Conservation (phyloP, 1,140 invertebrate genomes). For the Neuroterus valhalla region DNA sequence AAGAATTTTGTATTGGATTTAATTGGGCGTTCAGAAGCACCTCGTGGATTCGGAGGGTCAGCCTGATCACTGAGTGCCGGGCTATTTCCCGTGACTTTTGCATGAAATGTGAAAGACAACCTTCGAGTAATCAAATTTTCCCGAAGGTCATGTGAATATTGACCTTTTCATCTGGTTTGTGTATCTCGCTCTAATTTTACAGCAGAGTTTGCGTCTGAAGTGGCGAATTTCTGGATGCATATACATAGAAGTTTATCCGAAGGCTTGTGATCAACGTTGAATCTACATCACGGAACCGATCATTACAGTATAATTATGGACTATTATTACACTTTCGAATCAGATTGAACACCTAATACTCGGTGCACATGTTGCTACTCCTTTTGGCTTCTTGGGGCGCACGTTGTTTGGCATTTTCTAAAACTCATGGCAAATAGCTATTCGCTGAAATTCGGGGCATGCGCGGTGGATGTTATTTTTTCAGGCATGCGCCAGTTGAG, state of each 20-base stretch:
- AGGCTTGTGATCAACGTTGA: slow-evolving; percentile 25
- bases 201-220: not conserved
- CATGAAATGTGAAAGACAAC: too few species aligned
- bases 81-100: too few species aligned
- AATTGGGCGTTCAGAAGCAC: not conserved
- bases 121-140: too few species aligned
- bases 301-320: slow-evolving; percentile 9
- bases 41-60: not conserved
- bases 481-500: too few species aligned
- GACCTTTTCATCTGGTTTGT: not conserved
- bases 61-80: not conserved
- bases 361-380: not conserved
- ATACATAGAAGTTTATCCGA: not conserved
- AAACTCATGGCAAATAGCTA: too few species aligned
- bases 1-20: not conserved
- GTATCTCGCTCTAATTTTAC: not conserved
- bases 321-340: not conserved
- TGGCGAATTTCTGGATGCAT: not conserved
- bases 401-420: too few species aligned
- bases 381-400: too few species aligned
- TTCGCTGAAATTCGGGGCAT: too few species aligned
- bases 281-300: slow-evolving; percentile 8
- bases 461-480: too few species aligned
- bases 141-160: not conserved
- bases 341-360: not conserved